Percentiles rank a stretch among this genome's conserved stretches.
Evolutionary conservation across 2,797 vertebrate species (phyloP).

Genomic region (Lophius americanus): DNA sequence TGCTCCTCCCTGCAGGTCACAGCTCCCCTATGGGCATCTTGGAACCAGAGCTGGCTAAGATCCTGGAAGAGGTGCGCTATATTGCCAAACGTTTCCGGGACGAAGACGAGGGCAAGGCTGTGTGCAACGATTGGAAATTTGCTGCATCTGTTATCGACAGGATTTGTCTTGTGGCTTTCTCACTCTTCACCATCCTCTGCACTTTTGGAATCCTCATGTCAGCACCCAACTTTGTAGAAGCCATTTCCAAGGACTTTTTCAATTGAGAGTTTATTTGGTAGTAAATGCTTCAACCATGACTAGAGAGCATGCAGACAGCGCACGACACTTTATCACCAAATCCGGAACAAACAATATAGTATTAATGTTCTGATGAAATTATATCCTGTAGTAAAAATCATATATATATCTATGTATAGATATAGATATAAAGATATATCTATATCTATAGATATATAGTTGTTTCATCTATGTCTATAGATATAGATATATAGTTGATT

Average conservation of each 20-base stretch:
- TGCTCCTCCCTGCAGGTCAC: conserved; percentile 65
- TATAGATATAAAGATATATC: no score
- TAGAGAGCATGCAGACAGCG: background rate
- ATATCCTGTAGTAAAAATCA: background rate
- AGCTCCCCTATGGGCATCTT: conserved; percentile 23
- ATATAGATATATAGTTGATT: no score
- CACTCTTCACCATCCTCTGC: conserved; percentile 92
- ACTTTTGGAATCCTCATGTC: conserved; percentile 96
- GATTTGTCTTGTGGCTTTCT: conserved; percentile 95
- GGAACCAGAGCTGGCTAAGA: conserved; percentile 76
- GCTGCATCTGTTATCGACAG: conserved; percentile 95
- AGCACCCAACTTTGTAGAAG: conserved; percentile 92
- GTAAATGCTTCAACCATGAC: conserved; percentile 1
- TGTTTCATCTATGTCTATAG: no score
- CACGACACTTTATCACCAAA: no score
- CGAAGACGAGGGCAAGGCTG: conserved; percentile 86
- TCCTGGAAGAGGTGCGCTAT: conserved; percentile 91
- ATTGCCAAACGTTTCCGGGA: conserved; percentile 86
- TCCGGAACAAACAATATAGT: no score
- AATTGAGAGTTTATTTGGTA: conserved; percentile 37
- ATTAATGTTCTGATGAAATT: background rate
- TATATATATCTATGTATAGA: no score
- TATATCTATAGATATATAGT: no score
- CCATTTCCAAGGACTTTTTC: conserved; percentile 89
- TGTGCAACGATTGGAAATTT: conserved; percentile 96